Percentiles rank a stretch among this genome's conserved stretches.
phyloP scores from a whole-genome alignment of 2,113 vertebrate species.

The Prietella phreatophila region DNA sequence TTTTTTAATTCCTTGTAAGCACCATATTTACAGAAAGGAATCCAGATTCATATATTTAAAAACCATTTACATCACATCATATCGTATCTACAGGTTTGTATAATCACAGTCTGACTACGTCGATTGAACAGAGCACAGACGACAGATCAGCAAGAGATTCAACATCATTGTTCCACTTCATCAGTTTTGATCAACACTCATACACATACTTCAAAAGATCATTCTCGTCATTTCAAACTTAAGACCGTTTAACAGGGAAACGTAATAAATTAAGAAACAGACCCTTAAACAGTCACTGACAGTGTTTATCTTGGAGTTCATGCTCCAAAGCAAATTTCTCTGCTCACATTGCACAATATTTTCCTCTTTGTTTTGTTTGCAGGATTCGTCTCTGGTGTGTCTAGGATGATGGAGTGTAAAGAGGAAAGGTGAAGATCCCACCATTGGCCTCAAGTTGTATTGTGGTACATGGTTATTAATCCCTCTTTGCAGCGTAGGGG shows the following conservation, averaged over 20 bases:
- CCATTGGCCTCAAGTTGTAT: conserved; percentile 12
- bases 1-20: conserved; percentile 69
- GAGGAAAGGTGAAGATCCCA: conserved; percentile 3
- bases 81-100: conserved; percentile 74
- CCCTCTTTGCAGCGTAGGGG: conserved; percentile 20
- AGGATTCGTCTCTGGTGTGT: conserved; percentile 28
- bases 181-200: conserved; percentile 32
- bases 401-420: conserved; percentile 21
- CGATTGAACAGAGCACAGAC: conserved; percentile 39
- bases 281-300: conserved; percentile 26
- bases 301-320: conserved; percentile 32
- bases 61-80: conserved; percentile 68
- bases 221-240: conserved; percentile 25
- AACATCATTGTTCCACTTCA: conserved; percentile 24
- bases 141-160: conserved; percentile 43
- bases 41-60: conserved; percentile 63
- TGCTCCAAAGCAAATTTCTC: conserved; percentile 24
- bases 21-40: conserved; percentile 64
- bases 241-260: conserved; percentile 25
- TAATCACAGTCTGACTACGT: conserved; percentile 71
- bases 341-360: conserved; percentile 35
- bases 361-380: conserved; percentile 17
- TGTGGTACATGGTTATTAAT: conserved; percentile 18
- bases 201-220: conserved; percentile 27
- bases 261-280: conserved; percentile 47